These are phyloP conservation scores for Halictus ligatus DNA, from an alignment of 2,888 invertebrate genomes.

Conservation along the genomic window DNA sequence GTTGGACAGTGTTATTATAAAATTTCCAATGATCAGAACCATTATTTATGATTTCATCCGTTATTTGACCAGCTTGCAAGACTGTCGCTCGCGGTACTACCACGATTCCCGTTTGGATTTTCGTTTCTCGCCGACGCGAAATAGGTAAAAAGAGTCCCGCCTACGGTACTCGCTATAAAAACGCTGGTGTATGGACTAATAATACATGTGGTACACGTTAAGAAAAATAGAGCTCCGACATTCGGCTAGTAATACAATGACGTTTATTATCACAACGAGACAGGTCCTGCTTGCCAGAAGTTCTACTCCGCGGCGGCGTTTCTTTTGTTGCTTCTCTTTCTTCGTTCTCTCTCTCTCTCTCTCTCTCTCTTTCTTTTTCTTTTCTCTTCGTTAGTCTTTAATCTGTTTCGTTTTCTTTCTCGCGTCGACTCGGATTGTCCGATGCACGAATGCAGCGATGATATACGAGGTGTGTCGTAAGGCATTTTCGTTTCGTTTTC, in stretches of 20 bases:
- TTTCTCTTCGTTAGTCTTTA: neutral
- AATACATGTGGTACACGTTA: conserved; percentile 59
- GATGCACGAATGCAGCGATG: conserved; percentile 60
- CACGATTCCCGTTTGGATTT: conserved; percentile 9
- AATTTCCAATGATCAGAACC: neutral
- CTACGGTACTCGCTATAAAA: conserved; percentile 60
- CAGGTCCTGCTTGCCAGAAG: conserved; percentile 63
- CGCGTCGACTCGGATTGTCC: conserved; percentile 57
- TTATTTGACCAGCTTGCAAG: neutral
- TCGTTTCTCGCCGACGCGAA: conserved; percentile 42
- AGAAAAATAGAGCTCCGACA: conserved; percentile 69
- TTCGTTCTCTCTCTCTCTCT: neutral
- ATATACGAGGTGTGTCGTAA: conserved; percentile 56
- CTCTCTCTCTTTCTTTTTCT: neutral
- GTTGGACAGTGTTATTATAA: neutral
- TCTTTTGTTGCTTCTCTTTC: conserved; percentile 8
- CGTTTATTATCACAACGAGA: conserved; percentile 69
- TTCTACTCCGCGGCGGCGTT: conserved; percentile 46
- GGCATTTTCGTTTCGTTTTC: conserved; percentile 56
- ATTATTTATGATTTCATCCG: neutral
- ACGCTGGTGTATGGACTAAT: conserved; percentile 59
- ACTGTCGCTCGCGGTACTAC: neutral
- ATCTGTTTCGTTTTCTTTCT: conserved; percentile 29
- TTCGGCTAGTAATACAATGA: conserved; percentile 65
- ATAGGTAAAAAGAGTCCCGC: conserved; percentile 56